Conservation (phyloP, 2,888 invertebrate genomes). For the Drosophila paranaensis region DNA sequence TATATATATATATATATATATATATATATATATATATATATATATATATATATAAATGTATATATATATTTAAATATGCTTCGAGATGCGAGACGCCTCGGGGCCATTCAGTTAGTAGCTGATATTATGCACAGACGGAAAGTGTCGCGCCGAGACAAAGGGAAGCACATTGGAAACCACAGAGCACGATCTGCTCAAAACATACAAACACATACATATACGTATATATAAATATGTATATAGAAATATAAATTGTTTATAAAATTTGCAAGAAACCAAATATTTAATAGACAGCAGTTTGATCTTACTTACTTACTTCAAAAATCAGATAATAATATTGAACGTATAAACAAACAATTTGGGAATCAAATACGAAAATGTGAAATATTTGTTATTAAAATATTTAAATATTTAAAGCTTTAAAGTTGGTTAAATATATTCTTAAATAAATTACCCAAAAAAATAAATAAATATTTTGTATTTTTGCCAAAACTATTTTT, state of each 20-base stretch:
- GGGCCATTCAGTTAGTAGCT: constrained; percentile 35
- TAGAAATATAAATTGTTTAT: neutral
- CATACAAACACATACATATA: neutral
- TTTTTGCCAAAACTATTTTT: too few species aligned
- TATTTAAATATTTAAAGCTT: too few species aligned
- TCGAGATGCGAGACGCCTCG: constrained; percentile 12
- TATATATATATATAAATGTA: constrained; percentile 6
- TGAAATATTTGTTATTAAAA: too few species aligned
- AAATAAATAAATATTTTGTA: too few species aligned
- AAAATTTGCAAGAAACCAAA: constrained; percentile 18
- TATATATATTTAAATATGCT: too few species aligned
- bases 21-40: constrained; percentile 10
- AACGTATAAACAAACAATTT: too few species aligned
- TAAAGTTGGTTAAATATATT: too few species aligned
- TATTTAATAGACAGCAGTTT: neutral
- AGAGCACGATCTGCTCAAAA: constrained; percentile 13
- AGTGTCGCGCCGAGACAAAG: constrained; percentile 27
- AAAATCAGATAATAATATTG: too few species aligned
- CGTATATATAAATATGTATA: too few species aligned
- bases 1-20: constrained; percentile 4
- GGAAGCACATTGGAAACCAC: constrained; percentile 12
- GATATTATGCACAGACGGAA: constrained; percentile 25
- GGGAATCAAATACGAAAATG: too few species aligned
- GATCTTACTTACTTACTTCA: too few species aligned
- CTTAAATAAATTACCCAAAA: too few species aligned